A percentile compares a stretch with the other conserved stretches of the same genome.
Conservation (phyloP, 2,113 vertebrate genomes). For the Pampusana beccarii region DNA sequence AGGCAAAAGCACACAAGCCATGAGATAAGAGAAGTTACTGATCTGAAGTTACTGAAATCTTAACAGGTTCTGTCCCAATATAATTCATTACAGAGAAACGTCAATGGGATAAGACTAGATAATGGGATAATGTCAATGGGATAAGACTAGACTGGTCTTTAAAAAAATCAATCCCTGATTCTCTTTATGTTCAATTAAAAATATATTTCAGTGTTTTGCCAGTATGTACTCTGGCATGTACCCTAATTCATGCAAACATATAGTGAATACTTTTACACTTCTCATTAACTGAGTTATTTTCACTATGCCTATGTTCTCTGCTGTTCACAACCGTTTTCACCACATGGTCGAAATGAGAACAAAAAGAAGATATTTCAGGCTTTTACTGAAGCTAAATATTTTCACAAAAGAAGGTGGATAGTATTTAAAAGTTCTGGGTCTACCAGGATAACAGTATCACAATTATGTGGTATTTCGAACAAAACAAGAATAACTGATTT, state of each 20-base stretch:
- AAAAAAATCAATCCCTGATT: neutral
- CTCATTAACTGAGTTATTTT: neutral
- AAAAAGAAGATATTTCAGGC: neutral
- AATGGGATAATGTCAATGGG: accelerated
- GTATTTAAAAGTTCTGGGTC: neutral
- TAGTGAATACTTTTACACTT: neutral
- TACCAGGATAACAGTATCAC: neutral
- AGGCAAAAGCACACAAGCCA: neutral
- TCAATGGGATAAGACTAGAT: neutral
- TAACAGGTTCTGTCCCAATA: neutral
- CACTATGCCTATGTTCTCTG: neutral
- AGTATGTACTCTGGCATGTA: neutral
- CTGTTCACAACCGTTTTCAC: neutral
- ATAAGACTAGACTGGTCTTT: neutral
- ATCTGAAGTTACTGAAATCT: no score
- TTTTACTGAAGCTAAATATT: neutral
- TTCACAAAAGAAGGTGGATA: neutral
- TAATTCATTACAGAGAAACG: neutral
- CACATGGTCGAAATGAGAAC: neutral
- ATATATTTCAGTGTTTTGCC: neutral
- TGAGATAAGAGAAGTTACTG: neutral
- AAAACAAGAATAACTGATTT: neutral
- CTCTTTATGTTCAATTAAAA: neutral
- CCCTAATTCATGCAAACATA: neutral
- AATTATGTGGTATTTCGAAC: neutral